Base-by-base conservation (phyloP, 2,888 invertebrate genomes). In the Chloromyia formosa region DNA sequence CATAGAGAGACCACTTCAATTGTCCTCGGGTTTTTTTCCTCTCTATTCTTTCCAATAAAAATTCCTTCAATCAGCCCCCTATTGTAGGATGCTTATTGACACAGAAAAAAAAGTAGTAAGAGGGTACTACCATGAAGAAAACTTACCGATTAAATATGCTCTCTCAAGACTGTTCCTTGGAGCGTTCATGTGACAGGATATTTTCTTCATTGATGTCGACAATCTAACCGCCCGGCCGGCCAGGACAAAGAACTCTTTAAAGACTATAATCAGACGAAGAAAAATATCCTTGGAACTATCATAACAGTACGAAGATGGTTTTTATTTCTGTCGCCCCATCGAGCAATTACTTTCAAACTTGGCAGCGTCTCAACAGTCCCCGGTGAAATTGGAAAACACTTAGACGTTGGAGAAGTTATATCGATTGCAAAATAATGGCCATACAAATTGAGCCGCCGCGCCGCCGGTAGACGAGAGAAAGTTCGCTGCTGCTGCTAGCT, bases 281-380 rank as follows among this genome's bases (percentile, higher is more conserved):
- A 20, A 62, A 62, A 62, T 62, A 62, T 42, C 62, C 62, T 62
- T 42, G 42, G 3, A 62, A 62, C 62, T 62, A 62, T 62, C 42
- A 62, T 42, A 62, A 62, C 40, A 18, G 16, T 12, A 35, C 3
- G 27, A 35, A 4, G 27, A 35, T 35, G 27, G 27, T 35, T 35
- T 35, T 35, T 35, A 7, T 35, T 35, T 35, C 27, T 7, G 27
- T 35, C 27, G 27, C 7, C 27, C 27, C 7, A 35, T 35, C 27
- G 27, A 35, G 27, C 27, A 4, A 35, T 35, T 35, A 35, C 27
- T 35, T 35, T 35, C 27, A 35, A 7, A 35, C 27, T 35, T 35
- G 27, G 27, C 27, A 35, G 27, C 27, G 3, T 2, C 7, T 35
- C 27, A 35, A 35, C 27, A 35, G 27, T 35, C 27, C 27, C 27